phyloP scores from a whole-genome alignment of 2,113 vertebrate species.

The Pteruthius melanotis region DNA sequence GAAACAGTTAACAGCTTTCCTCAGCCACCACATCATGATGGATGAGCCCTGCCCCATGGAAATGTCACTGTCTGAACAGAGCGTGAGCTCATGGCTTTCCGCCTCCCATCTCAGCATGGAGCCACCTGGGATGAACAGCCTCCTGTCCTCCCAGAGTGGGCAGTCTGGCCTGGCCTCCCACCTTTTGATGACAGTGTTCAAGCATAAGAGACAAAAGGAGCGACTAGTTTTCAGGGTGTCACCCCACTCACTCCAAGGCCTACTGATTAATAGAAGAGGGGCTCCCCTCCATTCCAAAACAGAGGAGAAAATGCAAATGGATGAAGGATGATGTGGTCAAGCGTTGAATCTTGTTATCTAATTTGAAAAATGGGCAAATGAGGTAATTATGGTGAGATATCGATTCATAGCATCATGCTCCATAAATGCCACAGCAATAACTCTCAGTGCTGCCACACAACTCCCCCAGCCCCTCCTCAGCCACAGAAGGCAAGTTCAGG shows the following conservation, averaged over 20 bases:
- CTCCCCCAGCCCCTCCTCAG: neutral
- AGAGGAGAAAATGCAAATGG: neutral
- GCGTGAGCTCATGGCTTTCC: neutral
- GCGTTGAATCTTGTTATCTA: constrained; percentile 46
- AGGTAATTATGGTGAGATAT: constrained; percentile 63
- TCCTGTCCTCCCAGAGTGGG: rapidly evolving
- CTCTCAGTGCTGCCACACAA: neutral
- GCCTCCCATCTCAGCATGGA: neutral
- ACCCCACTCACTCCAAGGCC: neutral
- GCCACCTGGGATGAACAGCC: neutral
- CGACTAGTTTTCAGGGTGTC: neutral
- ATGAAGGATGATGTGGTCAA: constrained; percentile 26
- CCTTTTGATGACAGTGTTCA: neutral
- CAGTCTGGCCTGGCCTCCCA: neutral
- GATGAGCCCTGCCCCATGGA: constrained; percentile 41
- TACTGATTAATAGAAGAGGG: neutral
- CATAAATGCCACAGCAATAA: constrained; percentile 50
- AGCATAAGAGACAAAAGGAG: neutral
- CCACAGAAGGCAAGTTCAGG: neutral
- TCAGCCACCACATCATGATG: constrained; percentile 16
- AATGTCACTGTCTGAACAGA: constrained; percentile 40
- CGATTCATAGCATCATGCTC: constrained; percentile 38
- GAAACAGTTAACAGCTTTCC: neutral
- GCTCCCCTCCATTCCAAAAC: neutral
- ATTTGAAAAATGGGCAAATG: constrained; percentile 57